phyloP scores from a whole-genome alignment of 37 sponge, comb jelly and placozoan genomes.

The Beroe ovata region DNA sequence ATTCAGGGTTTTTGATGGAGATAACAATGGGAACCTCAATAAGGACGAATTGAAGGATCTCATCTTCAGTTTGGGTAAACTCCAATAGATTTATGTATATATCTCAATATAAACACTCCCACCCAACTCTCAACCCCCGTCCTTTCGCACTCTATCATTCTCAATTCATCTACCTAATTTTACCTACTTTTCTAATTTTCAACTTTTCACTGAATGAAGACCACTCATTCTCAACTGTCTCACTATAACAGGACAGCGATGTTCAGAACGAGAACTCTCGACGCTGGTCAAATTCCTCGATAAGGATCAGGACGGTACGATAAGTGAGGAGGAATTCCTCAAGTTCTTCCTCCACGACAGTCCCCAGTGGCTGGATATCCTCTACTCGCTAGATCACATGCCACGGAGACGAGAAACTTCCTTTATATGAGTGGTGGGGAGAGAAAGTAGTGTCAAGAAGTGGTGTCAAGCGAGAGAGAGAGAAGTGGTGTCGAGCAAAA shows the following conservation, averaged over 20 bases:
- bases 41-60: constrained; percentile 52
- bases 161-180: too few species aligned
- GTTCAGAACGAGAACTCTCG: constrained; percentile 27
- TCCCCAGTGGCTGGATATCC: constrained; percentile 49
- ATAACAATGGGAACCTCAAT: constrained; percentile 14
- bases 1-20: constrained; percentile 33
- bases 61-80: constrained; percentile 50
- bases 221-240: too few species aligned
- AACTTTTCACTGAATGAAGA: too few species aligned
- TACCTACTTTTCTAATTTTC: too few species aligned
- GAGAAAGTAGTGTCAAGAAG: too few species aligned
- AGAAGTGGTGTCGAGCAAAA: too few species aligned
- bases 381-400: not conserved
- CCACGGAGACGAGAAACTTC: too few species aligned
- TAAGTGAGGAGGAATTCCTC: constrained; percentile 39
- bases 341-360: constrained; percentile 61
- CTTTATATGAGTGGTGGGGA: too few species aligned
- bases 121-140: not conserved
- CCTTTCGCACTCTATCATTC: too few species aligned
- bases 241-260: constrained; percentile 4
- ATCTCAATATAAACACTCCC: not conserved
- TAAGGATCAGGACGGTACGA: constrained; percentile 35
- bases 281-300: constrained; percentile 26
- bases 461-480: too few species aligned
- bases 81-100: not conserved